Conservation (phyloP, 1,140 invertebrate genomes). For the Drosophila yakuba region DNA sequence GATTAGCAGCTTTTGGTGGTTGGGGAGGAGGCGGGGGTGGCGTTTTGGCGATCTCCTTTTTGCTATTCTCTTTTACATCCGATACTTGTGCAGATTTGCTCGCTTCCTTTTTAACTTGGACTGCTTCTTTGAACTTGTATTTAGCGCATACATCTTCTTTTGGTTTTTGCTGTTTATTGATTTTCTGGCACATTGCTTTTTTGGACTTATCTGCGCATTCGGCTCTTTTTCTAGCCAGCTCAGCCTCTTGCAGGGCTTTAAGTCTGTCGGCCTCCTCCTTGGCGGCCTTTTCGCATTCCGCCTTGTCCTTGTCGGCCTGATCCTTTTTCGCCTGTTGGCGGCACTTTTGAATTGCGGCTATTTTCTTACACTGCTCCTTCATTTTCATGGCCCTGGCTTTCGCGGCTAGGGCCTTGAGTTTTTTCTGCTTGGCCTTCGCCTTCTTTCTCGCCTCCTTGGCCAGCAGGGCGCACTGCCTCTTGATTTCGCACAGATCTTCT, state of each 20-base stretch:
- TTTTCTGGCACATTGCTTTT: slow-evolving; percentile 5
- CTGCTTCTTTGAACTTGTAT: background rate
- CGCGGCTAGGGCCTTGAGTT: slow-evolving; percentile 18
- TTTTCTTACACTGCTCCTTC: background rate
- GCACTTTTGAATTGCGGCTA: slow-evolving; percentile 9
- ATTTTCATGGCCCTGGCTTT: background rate
- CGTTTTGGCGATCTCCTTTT: background rate
- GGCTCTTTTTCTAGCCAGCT: background rate
- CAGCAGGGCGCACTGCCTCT: slow-evolving; percentile 7
- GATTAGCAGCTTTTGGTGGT: too few species aligned
- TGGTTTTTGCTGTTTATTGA: background rate
- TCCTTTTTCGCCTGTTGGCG: background rate
- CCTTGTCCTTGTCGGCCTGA: background rate
- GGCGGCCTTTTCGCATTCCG: slow-evolving; percentile 7
- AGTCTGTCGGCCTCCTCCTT: background rate
- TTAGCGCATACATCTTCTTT: slow-evolving; percentile 6
- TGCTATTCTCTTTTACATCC: background rate
- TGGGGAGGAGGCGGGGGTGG: background rate
- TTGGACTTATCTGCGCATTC: background rate
- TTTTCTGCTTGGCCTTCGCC: slow-evolving; percentile 1
- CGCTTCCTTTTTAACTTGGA: background rate
- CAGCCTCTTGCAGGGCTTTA: background rate
- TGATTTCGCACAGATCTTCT: slow-evolving; percentile 4
- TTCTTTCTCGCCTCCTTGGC: slow-evolving; percentile 4
- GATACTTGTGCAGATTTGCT: background rate